Evolutionary conservation across 37 sponge, comb jelly and placozoan genomes (phyloP).

Genomic region (Mnemiopsis leidyi): DNA sequence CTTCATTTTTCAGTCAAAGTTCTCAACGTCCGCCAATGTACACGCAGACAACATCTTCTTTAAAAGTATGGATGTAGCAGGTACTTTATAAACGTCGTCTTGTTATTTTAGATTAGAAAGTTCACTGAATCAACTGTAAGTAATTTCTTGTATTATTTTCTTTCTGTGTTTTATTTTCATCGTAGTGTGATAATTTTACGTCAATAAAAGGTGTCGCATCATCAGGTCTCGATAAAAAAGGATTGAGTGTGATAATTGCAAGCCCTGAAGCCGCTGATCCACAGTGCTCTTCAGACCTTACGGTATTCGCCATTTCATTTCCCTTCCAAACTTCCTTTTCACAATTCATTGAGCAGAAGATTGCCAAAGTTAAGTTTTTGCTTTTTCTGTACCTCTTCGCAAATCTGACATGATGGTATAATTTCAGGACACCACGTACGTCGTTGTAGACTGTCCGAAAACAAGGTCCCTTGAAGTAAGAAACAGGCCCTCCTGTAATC

Average conservation of each 20-base stretch:
- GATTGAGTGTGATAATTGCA: constrained; percentile 22
- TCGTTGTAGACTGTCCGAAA: constrained; percentile 27
- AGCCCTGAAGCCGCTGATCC: constrained; percentile 35
- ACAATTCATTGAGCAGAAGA: too few species aligned
- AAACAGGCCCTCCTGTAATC: not conserved
- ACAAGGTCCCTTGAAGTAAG: not conserved
- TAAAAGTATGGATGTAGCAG: not conserved
- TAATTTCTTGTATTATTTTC: too few species aligned
- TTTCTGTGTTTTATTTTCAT: too few species aligned
- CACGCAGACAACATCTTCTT: not conserved
- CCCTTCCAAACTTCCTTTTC: too few species aligned
- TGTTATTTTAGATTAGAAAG: too few species aligned
- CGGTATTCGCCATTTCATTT: too few species aligned
- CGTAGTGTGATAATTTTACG: too few species aligned
- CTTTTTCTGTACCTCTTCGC: too few species aligned
- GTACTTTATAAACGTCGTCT: not conserved
- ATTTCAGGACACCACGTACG: constrained; percentile 3
- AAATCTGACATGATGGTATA: too few species aligned
- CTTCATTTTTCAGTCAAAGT: not conserved
- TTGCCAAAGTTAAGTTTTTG: too few species aligned
- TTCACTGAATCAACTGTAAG: too few species aligned
- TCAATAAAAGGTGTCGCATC: too few species aligned
- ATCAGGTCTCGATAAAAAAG: constrained; percentile 8
- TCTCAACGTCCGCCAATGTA: not conserved
- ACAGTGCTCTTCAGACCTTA: not conserved